Conservation (phyloP, 2,888 invertebrate species). For the Teinopalpus imperialis region DNA sequence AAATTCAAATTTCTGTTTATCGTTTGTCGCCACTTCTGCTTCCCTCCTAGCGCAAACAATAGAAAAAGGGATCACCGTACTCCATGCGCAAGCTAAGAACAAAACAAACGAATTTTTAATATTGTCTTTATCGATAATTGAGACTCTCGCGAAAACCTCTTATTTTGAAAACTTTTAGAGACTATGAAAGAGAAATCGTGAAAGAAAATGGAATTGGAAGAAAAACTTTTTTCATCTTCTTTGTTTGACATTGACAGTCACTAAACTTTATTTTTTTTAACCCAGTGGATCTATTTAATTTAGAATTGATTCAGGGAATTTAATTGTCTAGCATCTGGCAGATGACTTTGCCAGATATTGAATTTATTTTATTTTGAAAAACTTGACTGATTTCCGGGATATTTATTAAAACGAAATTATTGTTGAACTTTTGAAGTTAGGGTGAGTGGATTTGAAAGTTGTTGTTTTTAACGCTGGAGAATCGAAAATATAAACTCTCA, state of each 20-base stretch:
- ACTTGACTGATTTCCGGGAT: slow-evolving; percentile 26
- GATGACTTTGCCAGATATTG: slow-evolving; percentile 62
- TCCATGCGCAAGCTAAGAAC: slow-evolving; percentile 72
- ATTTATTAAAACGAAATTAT: slow-evolving; percentile 12
- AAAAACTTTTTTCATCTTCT: slow-evolving; percentile 82
- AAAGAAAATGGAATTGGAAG: slow-evolving; percentile 77
- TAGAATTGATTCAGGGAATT: slow-evolving; percentile 66
- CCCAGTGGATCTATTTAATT: slow-evolving; percentile 78
- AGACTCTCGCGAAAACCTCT: slow-evolving; percentile 79
- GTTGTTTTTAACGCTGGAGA: slow-evolving; percentile 27
- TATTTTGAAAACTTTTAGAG: slow-evolving; percentile 80
- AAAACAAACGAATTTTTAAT: slow-evolving; percentile 83
- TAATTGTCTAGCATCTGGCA: slow-evolving; percentile 69
- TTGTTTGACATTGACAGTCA: slow-evolving; percentile 81
- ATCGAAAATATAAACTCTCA: too few relatives aligned
- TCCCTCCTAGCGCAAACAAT: slow-evolving; percentile 76
- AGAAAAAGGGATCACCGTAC: slow-evolving; percentile 72
- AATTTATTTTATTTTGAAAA: slow-evolving; percentile 34
- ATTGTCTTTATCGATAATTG: slow-evolving; percentile 82
- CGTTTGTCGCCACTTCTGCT: slow-evolving; percentile 67
- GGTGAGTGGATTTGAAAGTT: slow-evolving; percentile 32
- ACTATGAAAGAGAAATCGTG: slow-evolving; percentile 77
- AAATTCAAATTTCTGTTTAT: slow-evolving; percentile 80
- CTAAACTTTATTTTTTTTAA: slow-evolving; percentile 73
- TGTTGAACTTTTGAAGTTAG: slow-evolving; percentile 2